Conservation (phyloP, 1,140 invertebrate species). For the Papilio helenus region DNA sequence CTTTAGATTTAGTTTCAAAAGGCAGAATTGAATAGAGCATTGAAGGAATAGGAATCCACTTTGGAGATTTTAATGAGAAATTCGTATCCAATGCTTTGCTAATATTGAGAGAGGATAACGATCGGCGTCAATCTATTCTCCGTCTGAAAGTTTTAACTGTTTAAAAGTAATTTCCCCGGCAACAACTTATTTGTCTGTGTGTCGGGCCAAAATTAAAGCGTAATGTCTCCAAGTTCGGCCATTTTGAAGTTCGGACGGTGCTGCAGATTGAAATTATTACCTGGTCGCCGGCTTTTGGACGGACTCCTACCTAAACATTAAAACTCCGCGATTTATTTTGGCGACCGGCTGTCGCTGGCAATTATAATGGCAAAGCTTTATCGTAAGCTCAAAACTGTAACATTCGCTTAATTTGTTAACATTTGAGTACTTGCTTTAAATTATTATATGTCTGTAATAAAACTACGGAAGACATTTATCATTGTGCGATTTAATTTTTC, state of each 20-base stretch:
- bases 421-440: background rate
- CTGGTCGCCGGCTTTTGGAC: conserved; percentile 58
- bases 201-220: conserved; percentile 65
- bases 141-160: conserved; percentile 58
- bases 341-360: conserved; percentile 68
- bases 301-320: conserved; percentile 58
- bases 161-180: conserved; percentile 54
- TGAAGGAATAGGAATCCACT: conserved; percentile 58
- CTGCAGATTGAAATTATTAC: conserved; percentile 78
- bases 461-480: conserved; percentile 39
- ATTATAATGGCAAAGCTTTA: conserved; percentile 68
- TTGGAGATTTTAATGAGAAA: conserved; percentile 75
- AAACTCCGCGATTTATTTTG: conserved; percentile 74
- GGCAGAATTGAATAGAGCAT: conserved; percentile 66
- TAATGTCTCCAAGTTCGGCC: conserved; percentile 73
- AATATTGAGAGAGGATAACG: conserved; percentile 58
- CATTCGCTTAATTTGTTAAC: conserved; percentile 38
- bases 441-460: conserved; percentile 26
- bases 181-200: conserved; percentile 64
- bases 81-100: conserved; percentile 70
- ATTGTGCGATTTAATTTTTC: conserved; percentile 43
- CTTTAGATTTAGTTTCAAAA: conserved; percentile 77
- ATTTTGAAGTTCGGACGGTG: conserved; percentile 62
- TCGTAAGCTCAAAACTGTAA: conserved; percentile 56
- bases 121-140: conserved; percentile 65